These are phyloP conservation scores for Acronicta aceris DNA, from an alignment of 2,888 invertebrate genomes.

Conservation along the genomic window DNA sequence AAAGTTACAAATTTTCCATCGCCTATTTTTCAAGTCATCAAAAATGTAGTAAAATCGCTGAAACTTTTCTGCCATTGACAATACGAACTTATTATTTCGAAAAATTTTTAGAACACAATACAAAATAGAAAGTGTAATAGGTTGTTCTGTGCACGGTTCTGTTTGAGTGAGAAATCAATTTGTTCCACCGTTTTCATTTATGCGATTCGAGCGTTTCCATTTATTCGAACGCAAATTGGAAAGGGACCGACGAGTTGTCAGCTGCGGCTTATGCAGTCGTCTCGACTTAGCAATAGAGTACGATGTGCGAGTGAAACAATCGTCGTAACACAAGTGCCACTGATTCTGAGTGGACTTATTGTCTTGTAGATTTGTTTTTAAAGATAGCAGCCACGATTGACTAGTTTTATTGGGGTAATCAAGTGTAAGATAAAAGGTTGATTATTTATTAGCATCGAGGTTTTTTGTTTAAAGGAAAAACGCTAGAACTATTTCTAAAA, in stretches of 20 bases:
- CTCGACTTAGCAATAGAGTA: slow-evolving; percentile 72
- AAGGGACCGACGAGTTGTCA: slow-evolving; percentile 86
- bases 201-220: slow-evolving; percentile 84
- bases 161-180: slow-evolving; percentile 88
- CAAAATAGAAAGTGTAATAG: slow-evolving; percentile 65
- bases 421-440: not conserved
- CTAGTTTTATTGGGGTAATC: not conserved
- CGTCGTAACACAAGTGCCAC: slow-evolving; percentile 59
- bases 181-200: slow-evolving; percentile 87
- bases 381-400: slow-evolving; percentile 16
- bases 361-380: slow-evolving; percentile 33
- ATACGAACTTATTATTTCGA: slow-evolving; percentile 37
- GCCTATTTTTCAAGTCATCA: slow-evolving; percentile 2
- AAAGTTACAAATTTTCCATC: not conserved
- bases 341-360: slow-evolving; percentile 54
- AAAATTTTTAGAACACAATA: slow-evolving; percentile 59
- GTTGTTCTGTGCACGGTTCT: slow-evolving; percentile 73
- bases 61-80: slow-evolving; percentile 17
- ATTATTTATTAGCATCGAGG: no score
- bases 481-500: no score
- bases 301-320: slow-evolving; percentile 63
- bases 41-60: slow-evolving; percentile 9
- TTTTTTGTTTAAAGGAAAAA: no score
- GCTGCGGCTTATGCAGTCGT: slow-evolving; percentile 84
- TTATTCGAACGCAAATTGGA: slow-evolving; percentile 87